Conservation (phyloP, 2,797 vertebrate genomes). For the Protonibea diacanthus region DNA sequence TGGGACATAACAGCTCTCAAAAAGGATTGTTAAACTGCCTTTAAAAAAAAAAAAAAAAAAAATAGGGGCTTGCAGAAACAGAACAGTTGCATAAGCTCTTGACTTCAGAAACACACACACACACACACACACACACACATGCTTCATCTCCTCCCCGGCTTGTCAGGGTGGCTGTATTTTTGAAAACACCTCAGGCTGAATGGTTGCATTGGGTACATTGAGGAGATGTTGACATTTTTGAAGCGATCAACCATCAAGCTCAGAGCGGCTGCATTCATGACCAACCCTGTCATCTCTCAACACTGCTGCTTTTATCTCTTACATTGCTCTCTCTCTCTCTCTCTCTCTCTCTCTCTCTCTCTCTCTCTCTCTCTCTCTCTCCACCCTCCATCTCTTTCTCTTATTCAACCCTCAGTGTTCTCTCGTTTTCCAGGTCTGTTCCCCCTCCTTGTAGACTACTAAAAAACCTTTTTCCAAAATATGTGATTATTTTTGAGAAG, state of each 20-base stretch:
- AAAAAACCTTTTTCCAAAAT: constrained; percentile 1
- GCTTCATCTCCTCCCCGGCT: constrained; percentile 34
- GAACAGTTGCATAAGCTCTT: constrained; percentile 73
- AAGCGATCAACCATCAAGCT: constrained; percentile 85
- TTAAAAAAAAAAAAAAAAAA: too few relatives aligned
- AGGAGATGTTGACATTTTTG: constrained; percentile 87
- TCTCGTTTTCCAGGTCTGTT: not conserved
- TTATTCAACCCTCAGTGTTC: constrained; percentile 36
- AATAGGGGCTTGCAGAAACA: constrained; percentile 53
- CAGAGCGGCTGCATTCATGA: constrained; percentile 79
- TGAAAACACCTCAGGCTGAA: constrained; percentile 79
- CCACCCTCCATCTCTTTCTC: not conserved
- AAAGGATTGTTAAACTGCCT: constrained; percentile 29
- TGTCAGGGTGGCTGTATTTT: constrained; percentile 59
- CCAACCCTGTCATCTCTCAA: constrained; percentile 82
- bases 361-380: constrained; percentile 5
- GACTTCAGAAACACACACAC: constrained; percentile 36
- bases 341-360: constrained; percentile 6
- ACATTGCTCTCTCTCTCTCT: not conserved
- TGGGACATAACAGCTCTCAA: constrained; percentile 39
- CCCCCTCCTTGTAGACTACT: not conserved
- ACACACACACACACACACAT: constrained; percentile 35
- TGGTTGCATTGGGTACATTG: constrained; percentile 78
- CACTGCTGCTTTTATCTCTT: constrained; percentile 81
- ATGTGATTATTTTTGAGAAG: not conserved